Evolutionary conservation across 2,113 vertebrate species (phyloP).

Genomic region (Callorhinus ursinus): DNA sequence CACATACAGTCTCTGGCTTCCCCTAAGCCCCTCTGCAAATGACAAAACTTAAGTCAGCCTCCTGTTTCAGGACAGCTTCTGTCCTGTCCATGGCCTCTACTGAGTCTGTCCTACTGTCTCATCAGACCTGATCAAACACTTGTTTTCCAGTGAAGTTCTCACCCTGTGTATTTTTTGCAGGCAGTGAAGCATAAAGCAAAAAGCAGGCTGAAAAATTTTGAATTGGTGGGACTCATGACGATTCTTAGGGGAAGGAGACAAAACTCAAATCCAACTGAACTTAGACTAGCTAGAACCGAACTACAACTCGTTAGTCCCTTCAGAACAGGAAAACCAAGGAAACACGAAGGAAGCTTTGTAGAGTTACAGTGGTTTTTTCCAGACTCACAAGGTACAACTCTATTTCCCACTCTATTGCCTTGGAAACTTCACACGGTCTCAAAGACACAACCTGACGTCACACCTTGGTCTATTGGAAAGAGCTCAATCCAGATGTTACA

Average conservation of each 20-base stretch:
- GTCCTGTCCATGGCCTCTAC: neutral
- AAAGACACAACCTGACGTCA: neutral
- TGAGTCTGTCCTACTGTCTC: neutral
- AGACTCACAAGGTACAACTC: neutral
- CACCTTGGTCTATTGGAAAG: neutral
- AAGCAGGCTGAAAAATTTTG: neutral
- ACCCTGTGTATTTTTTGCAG: neutral
- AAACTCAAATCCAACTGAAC: neutral
- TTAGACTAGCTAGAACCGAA: neutral
- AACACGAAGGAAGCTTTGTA: neutral
- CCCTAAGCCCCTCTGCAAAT: fast-evolving
- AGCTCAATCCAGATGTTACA: neutral
- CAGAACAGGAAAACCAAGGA: neutral
- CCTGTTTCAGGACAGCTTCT: neutral
- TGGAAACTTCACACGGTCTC: neutral
- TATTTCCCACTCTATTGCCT: neutral
- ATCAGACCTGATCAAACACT: neutral
- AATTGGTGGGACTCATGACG: neutral
- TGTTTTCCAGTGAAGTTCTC: neutral
- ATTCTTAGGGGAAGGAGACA: neutral
- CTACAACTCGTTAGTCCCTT: neutral
- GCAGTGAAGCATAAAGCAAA: neutral
- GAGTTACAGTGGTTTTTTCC: neutral
- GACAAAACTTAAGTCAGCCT: neutral
- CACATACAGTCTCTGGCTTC: neutral